Evolutionary conservation across 2,888 invertebrate species (phyloP), one percentile per base, ranked within the genome.

Genomic region (Nymphalis polychloros): DNA sequence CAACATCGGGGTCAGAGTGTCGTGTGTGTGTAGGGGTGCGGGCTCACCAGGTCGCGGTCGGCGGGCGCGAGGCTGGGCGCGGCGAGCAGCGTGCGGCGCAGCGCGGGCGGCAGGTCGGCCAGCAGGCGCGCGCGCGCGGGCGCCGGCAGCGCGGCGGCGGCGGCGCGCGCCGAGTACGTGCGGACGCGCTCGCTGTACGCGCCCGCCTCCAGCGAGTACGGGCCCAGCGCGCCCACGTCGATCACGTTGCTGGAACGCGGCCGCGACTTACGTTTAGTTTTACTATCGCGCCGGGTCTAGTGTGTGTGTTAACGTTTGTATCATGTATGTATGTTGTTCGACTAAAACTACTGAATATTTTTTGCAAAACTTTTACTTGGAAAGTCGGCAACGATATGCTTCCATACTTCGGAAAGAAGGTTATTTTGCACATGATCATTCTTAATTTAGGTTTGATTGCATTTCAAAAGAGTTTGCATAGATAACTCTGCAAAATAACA

Each of bases 151-250:
- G 73, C 73, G 27, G 73, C 79, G 50, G 75, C 74, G n/a, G 75
- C 78, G 46, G 77, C 80, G 17, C 78, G 74, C 16, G 83, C 84
- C 0, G 89, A 88, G 88, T 97, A 97, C 76, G 95, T 92, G 76
- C 95, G 95, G 75, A 96, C 95, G 73, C 97, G 93, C 80, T 98
- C 98, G 79, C 95, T 94, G 86, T 97, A 97, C 85, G 97, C 98
- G 80, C 97, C 96, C 76, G 97, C 97, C 79, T 98, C 98, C 69
- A 98, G 92, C 78, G 96, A 96, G 85, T 97, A 97, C 13, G 97
- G 96, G 73, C 97, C 98, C 76, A 97, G 93, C 3, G 98, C 97
- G 63, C 97, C 96, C n/a, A 98, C 97, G 92, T 98, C 98, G 80
- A 98, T 98, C 70, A 98, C 97, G 90, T 97, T 97, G 70, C 97